Conservation (phyloP, 2,113 vertebrate species). For the Leptobrachium leishanense region DNA sequence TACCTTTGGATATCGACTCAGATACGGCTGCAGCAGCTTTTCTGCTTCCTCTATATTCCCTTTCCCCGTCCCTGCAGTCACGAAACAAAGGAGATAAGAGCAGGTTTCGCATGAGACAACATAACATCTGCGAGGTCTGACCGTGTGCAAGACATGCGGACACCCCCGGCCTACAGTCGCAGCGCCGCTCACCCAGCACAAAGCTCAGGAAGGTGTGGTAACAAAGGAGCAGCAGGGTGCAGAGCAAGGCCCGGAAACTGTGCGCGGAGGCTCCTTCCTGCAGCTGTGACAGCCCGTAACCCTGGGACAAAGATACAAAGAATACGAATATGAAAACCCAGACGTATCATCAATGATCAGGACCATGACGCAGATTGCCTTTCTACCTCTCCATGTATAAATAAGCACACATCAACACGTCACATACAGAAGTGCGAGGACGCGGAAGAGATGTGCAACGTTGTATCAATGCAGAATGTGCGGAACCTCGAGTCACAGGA, state of each 20-base stretch:
- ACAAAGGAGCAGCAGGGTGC: conserved; percentile 93
- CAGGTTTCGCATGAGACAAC: too few species aligned
- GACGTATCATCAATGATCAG: background rate
- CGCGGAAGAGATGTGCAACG: too few species aligned
- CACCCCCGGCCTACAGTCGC: too few species aligned
- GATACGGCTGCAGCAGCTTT: conserved; percentile 86
- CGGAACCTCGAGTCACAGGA: too few species aligned
- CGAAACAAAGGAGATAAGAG: conserved; percentile 36
- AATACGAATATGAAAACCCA: background rate
- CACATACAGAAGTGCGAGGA: too few species aligned
- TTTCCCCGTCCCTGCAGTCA: conserved; percentile 85
- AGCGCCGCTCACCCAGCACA: conserved; percentile 80
- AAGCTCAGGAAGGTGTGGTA: conserved; percentile 99
- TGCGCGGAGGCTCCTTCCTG: conserved; percentile 82
- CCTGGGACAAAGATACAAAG: conserved; percentile 68
- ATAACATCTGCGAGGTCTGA: too few species aligned
- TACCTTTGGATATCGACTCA: conserved; percentile 90
- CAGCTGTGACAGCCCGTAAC: conserved; percentile 90
- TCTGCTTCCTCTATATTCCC: conserved; percentile 91
- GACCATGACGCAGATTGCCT: background rate
- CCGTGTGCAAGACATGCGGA: too few species aligned
- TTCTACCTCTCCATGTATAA: too few species aligned
- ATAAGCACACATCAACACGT: too few species aligned
- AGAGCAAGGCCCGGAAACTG: conserved; percentile 92
- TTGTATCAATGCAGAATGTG: too few species aligned